A percentile compares a stretch with the other conserved stretches of the same genome.
Evolutionary conservation across 2,113 vertebrate species (phyloP).

Genomic region (Scolopax mira): DNA sequence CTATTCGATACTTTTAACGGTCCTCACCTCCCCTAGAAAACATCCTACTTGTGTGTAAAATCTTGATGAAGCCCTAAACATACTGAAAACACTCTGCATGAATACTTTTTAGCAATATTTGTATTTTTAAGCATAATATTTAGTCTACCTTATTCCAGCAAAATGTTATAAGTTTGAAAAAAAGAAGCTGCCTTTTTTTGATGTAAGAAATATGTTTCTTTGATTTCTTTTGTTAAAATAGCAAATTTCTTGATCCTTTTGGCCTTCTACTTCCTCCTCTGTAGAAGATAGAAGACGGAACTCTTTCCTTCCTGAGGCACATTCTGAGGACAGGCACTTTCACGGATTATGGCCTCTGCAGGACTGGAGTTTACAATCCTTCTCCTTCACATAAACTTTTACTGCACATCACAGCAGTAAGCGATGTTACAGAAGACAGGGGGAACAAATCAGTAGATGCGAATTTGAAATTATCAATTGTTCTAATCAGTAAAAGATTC

Average conservation of each 20-base stretch:
- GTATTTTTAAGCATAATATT: neutral
- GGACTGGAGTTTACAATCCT: neutral
- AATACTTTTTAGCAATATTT: neutral
- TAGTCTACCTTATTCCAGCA: neutral
- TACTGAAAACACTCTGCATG: neutral
- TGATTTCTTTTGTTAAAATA: neutral
- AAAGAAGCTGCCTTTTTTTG: neutral
- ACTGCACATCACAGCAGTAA: neutral
- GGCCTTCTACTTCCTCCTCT: neutral
- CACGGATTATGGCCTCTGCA: neutral
- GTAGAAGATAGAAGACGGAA: neutral
- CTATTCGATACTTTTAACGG: neutral
- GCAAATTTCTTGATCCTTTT: neutral
- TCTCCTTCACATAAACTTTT: neutral
- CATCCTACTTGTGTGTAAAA: neutral
- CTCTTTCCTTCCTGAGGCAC: neutral
- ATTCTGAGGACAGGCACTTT: neutral
- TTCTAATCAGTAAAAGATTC: neutral
- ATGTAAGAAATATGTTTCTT: neutral
- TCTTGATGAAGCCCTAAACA: neutral
- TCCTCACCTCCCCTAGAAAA: neutral
- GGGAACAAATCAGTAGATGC: neutral
- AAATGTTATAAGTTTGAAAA: neutral
- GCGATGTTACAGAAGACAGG: neutral
- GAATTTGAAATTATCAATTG: neutral